phyloP scores from a whole-genome alignment of 2,113 vertebrate species.

The Mastomys natalensis region DNA sequence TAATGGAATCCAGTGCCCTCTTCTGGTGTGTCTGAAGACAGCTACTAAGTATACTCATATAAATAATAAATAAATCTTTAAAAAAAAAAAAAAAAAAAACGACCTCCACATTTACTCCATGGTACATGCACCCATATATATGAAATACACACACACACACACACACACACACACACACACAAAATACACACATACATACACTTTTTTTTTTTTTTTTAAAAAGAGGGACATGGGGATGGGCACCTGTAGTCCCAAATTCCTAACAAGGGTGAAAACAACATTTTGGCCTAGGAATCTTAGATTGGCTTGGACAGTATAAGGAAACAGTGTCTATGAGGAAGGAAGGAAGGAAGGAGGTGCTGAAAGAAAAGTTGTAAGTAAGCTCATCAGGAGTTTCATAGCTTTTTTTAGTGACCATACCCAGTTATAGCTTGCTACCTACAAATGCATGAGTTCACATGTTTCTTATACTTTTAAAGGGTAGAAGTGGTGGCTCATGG shows the following conservation, averaged over 20 bases:
- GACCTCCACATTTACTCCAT: not conserved
- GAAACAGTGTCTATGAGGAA: not conserved
- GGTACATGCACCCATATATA: not conserved
- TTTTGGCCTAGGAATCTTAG: not conserved
- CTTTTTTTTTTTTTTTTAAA: no score
- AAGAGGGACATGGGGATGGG: not conserved
- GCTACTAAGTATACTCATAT: no score
- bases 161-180: no score
- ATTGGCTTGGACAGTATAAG: not conserved
- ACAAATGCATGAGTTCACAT: conserved; percentile 25
- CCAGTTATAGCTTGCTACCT: not conserved
- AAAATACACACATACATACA: no score
- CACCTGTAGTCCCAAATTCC: not conserved
- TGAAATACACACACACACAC: not conserved
- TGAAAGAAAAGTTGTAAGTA: not conserved
- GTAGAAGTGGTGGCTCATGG: not conserved
- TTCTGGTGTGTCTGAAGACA: no score
- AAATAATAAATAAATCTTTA: no score
- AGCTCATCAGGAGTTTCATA: not conserved
- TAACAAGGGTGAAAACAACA: not conserved
- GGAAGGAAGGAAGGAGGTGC: not conserved
- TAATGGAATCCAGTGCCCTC: no score
- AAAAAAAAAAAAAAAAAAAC: no score
- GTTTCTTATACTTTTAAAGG: not conserved
- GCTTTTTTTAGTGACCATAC: conserved; percentile 31